Conservation (phyloP, 2,113 vertebrate genomes). For the Todiramphus saurophagus region DNA sequence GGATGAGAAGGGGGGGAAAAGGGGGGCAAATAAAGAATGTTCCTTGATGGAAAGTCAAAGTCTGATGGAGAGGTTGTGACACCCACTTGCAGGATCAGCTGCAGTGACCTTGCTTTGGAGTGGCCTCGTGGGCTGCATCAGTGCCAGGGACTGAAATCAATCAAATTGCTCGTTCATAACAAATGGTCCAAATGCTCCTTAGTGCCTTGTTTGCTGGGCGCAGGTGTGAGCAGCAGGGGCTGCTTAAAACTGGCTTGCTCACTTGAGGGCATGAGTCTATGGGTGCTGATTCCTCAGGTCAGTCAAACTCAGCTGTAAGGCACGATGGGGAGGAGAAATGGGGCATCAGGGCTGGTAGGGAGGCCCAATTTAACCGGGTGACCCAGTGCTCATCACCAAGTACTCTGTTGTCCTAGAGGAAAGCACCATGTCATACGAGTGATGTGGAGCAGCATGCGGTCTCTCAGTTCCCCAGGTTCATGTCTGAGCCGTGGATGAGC, state of each 20-base stretch:
- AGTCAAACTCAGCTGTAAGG: background rate
- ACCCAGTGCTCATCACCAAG: background rate
- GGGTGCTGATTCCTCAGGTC: background rate
- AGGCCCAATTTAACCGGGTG: background rate
- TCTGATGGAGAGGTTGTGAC: background rate
- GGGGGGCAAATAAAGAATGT: background rate
- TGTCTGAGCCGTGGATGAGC: background rate
- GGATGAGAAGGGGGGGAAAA: background rate
- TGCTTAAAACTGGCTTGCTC: background rate
- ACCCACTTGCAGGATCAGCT: background rate
- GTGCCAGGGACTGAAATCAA: background rate
- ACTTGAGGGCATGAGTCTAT: background rate
- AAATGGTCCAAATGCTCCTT: background rate
- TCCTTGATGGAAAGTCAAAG: background rate
- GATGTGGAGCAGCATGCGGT: background rate
- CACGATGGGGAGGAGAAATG: background rate
- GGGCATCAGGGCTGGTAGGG: rapidly evolving
- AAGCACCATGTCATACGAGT: background rate
- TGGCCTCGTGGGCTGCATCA: rapidly evolving
- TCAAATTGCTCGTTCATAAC: background rate
- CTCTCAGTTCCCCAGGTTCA: conserved; percentile 44
- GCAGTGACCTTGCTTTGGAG: background rate
- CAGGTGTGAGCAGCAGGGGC: rapidly evolving
- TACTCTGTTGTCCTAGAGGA: background rate
- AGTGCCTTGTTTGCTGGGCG: background rate